Evolutionary conservation across 2,888 invertebrate species (phyloP).

Genomic region (Teinopalpus imperialis): DNA sequence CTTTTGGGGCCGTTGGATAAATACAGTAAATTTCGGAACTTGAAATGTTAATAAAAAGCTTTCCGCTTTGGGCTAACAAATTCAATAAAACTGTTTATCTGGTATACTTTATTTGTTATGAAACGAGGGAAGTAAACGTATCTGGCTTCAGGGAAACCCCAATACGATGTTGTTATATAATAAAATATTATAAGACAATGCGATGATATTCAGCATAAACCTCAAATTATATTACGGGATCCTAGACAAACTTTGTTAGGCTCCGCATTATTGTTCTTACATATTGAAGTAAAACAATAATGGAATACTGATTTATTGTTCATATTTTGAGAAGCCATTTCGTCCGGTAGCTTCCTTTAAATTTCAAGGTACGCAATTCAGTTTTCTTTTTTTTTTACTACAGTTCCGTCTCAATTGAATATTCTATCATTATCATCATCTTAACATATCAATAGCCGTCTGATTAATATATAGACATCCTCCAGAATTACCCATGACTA

Average conservation of each 20-base stretch:
- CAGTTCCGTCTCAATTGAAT: no score
- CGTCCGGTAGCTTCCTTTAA: no score
- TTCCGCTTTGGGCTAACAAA: neutral
- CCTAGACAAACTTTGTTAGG: constrained; percentile 23
- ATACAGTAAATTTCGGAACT: neutral
- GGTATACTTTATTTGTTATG: constrained; percentile 5
- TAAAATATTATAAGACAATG: constrained; percentile 9
- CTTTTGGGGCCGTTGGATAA: no score
- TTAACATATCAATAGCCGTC: no score
- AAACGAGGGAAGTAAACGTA: constrained; percentile 10
- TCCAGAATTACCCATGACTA: no score
- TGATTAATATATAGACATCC: no score
- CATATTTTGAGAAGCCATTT: no score
- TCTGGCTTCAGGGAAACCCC: constrained; percentile 11
- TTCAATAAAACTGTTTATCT: constrained; percentile 10
- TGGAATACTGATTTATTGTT: no score
- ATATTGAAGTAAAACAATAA: constrained; percentile 8
- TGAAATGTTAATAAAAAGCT: constrained; percentile 3
- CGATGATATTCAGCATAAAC: constrained; percentile 9
- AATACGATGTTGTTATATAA: constrained; percentile 17
- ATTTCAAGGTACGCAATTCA: no score
- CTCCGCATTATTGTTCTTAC: neutral
- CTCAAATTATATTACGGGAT: constrained; percentile 16
- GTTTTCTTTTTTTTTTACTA: no score
- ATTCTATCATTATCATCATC: no score